Evolutionary conservation across 2,113 vertebrate genomes (phyloP).

Genomic region (Regulus satrapa): DNA sequence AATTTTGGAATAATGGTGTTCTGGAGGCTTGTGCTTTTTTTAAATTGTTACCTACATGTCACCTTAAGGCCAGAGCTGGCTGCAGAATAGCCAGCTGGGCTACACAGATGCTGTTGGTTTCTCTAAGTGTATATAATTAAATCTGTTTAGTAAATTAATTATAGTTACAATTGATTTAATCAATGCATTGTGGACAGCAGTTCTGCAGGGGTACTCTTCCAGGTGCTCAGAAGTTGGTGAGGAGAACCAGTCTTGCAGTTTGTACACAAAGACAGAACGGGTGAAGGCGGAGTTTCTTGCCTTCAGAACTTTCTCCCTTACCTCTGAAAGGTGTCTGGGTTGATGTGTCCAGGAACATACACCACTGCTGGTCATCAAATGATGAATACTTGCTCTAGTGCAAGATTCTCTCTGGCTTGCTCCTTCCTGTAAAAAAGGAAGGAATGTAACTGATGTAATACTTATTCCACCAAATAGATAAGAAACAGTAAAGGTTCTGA

Average conservation of each 20-base stretch:
- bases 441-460: no score
- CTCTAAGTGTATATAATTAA: neutral
- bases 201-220: fast-evolving
- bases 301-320: neutral
- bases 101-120: neutral
- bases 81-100: neutral
- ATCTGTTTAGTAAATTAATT: neutral
- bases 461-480: neutral
- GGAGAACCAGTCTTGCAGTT: neutral
- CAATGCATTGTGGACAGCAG: neutral
- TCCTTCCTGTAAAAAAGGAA: neutral
- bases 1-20: neutral
- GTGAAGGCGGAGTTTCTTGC: neutral
- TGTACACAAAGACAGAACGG: neutral
- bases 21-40: neutral
- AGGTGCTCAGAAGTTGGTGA: neutral
- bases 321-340: neutral
- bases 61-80: neutral
- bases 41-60: neutral
- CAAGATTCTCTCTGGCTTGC: neutral
- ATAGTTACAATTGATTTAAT: neutral
- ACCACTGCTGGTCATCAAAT: neutral
- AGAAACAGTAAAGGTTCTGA: neutral
- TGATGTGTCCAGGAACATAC: fast-evolving
- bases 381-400: neutral